Conservation (phyloP, 1,140 invertebrate genomes). For the Drosophila repletoides region DNA sequence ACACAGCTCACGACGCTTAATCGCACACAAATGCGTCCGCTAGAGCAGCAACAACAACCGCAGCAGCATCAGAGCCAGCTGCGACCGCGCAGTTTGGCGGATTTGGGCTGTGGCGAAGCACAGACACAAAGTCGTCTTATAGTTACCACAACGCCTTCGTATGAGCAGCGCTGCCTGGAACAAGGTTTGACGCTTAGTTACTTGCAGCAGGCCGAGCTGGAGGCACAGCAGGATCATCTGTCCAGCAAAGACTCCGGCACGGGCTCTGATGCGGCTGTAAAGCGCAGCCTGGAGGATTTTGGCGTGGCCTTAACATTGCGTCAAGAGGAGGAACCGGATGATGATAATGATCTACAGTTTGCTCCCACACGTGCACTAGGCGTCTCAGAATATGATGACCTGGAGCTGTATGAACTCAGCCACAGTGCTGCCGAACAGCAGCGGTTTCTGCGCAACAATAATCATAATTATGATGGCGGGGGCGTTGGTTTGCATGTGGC, state of each 20-base stretch:
- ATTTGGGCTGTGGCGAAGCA: conserved; percentile 36
- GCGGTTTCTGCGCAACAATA: conserved; percentile 68
- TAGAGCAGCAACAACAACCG: conserved; percentile 17
- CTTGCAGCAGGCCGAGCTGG: conserved; percentile 56
- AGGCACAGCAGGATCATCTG: conserved; percentile 71
- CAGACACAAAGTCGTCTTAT: conserved; percentile 57
- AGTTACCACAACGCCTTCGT: conserved; percentile 68
- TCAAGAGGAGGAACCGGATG: conserved; percentile 31
- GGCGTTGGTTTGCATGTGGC: conserved; percentile 11
- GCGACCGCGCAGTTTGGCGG: conserved; percentile 59
- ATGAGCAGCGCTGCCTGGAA: conserved; percentile 68
- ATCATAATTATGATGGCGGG: conserved; percentile 66
- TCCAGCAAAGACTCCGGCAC: conserved; percentile 79
- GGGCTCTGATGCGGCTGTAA: conserved; percentile 74
- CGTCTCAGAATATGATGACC: conserved; percentile 59
- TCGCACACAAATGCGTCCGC: conserved; percentile 48
- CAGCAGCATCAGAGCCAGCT: conserved; percentile 35
- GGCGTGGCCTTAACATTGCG: conserved; percentile 41
- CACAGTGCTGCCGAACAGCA: conserved; percentile 47
- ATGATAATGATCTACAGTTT: conserved; percentile 47
- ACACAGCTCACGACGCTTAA: conserved; percentile 73
- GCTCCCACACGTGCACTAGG: conserved; percentile 52
- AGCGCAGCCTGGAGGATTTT: conserved; percentile 74
- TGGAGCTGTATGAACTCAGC: conserved; percentile 55
- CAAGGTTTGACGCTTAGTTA: conserved; percentile 59